Evolutionary conservation across 1,140 invertebrate genomes (phyloP).

Genomic region (Gonioctena quinquepunctata): DNA sequence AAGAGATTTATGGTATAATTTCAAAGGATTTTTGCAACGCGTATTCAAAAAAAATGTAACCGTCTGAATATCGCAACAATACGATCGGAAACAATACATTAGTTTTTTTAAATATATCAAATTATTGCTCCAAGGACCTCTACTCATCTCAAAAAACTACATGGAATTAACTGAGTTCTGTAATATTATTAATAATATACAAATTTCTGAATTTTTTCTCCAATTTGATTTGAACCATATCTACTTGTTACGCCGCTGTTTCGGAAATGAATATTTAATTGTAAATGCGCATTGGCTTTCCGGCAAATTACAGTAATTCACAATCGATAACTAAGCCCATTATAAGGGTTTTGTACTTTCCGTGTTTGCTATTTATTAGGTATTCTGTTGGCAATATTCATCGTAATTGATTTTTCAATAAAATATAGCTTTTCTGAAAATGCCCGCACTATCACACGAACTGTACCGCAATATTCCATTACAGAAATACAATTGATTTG

Average conservation of each 20-base stretch:
- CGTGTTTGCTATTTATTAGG: slow-evolving; percentile 42
- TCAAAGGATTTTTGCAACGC: too few relatives aligned
- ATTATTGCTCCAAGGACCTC: too few relatives aligned
- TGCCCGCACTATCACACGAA: background rate
- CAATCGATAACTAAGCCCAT: slow-evolving; percentile 36
- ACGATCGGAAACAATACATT: too few relatives aligned
- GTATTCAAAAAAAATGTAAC: too few relatives aligned
- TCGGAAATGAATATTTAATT: slow-evolving; percentile 37
- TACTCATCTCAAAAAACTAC: too few relatives aligned
- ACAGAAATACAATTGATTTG: background rate
- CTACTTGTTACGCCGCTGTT: background rate
- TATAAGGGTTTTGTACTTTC: slow-evolving; percentile 30
- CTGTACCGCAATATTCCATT: slow-evolving; percentile 6
- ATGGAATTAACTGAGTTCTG: too few relatives aligned
- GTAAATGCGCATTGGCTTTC: slow-evolving; percentile 39
- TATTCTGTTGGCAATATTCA: slow-evolving; percentile 41
- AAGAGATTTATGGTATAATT: too few relatives aligned
- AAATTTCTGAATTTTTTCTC: too few relatives aligned
- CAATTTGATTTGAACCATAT: too few relatives aligned
- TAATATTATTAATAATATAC: too few relatives aligned
- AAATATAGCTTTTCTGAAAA: slow-evolving; percentile 25
- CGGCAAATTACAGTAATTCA: slow-evolving; percentile 40
- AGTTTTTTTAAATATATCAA: too few relatives aligned
- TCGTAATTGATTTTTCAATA: slow-evolving; percentile 42
- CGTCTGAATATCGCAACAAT: too few relatives aligned